Base-by-base conservation (phyloP, 92 coral and sea anemone genomes). In the Epizoanthus rinbou region DNA sequence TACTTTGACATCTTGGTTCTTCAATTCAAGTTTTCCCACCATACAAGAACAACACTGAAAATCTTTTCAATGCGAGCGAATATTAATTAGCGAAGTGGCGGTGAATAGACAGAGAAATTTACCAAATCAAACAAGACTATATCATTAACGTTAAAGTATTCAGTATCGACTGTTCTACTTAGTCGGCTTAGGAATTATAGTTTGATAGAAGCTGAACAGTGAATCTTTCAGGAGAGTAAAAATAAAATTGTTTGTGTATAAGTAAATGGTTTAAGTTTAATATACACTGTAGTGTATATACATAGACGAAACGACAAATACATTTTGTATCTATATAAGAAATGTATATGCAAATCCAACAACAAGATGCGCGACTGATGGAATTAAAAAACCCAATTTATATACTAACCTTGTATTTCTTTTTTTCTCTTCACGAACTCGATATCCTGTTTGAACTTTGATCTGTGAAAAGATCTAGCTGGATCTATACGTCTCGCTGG, bases 371-470 rank as follows among this genome's bases (percentile, higher is more conserved):
- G 0, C 68, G 16, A 67, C 54, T 50, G 54, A 10, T 13, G 54
- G 11, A 19, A 19, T 14, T 5, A 3, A 37, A 33, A 33, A 67
- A 18, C 1, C 9, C 15, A 65, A 16, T 15, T 28, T 10, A 67
- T 8, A 37, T 8, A 37, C 0, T 67, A n/a, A 67, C 73, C 73
- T 67, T 33, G 73, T 15, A 15, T n/a, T 67, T 31, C 4, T 41
- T 6, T 50, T 17, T 18, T 67, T 33, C 43, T 33, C 1, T 33
- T 24, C 25, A 67, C 47, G 73, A 67, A 67, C 8, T 31, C 11
- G 73, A 67, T 33, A 28, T 67, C 22, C 21, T 21, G 64, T 15
- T 31, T 71, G 76, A 71, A 71, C 76, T 71, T 41, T 71, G 76
- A 47, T 71, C 76, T 41, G 5, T 47, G 3, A 3, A 69, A n/a